These are phyloP conservation scores for Troides oblongomaculatus DNA, from an alignment of 2,888 invertebrate species.

Conservation along the genomic window DNA sequence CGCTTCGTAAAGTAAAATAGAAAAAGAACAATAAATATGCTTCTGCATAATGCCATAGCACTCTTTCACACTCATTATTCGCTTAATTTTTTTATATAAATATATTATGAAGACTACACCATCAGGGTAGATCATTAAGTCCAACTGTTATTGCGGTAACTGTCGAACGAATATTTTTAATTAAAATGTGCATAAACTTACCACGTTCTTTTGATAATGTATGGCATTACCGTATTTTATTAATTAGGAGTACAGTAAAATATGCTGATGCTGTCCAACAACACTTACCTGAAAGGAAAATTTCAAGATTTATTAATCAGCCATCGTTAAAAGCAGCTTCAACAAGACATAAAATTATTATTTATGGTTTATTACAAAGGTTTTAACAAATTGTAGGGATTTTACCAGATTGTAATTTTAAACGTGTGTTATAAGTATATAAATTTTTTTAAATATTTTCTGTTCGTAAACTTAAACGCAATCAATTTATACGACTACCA, in stretches of 20 bases:
- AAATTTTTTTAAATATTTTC: not conserved
- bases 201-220: slow-evolving; percentile 12
- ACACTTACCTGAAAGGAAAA: slow-evolving; percentile 46
- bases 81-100: not conserved
- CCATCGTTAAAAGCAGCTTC: slow-evolving; percentile 41
- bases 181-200: not conserved
- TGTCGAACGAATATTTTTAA: not conserved
- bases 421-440: not conserved
- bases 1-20: no score
- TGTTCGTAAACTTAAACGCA: slow-evolving; percentile 6
- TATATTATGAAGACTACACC: no score
- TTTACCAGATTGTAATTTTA: slow-evolving; percentile 7
- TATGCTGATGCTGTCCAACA: slow-evolving; percentile 11
- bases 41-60: not conserved
- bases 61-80: not conserved
- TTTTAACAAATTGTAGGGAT: slow-evolving; percentile 14
- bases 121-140: not conserved
- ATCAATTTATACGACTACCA: slow-evolving; percentile 5
- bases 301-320: slow-evolving; percentile 40
- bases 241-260: slow-evolving; percentile 13
- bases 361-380: slow-evolving; percentile 23
- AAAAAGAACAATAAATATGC: no score
- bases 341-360: slow-evolving; percentile 41
- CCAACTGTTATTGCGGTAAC: not conserved
- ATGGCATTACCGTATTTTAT: slow-evolving; percentile 11